Base-by-base conservation (phyloP, 2,113 vertebrate species). In the Epinephelus cyanopodus region DNA sequence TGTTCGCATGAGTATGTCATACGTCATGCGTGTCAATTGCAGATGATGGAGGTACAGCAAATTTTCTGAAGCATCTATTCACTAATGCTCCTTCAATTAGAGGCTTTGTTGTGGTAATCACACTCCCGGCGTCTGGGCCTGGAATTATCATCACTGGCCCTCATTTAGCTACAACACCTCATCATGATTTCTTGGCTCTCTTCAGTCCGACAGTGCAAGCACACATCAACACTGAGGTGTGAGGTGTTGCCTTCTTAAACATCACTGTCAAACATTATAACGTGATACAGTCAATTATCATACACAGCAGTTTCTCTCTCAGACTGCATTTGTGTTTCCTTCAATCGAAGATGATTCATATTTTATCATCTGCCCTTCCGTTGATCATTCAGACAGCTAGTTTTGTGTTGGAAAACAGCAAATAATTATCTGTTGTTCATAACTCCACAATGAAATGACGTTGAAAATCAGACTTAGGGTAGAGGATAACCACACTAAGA, bases 91-190 rank as follows among this genome's bases (percentile, higher is more conserved):
- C 66, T 67, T 79, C 72, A 60, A 75, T 86, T 76, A 58, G 63
- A 33, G 64, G 56, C 72, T 87, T 85, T 93, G 91, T 90, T 81
- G 25, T 88, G 83, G 15, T 90, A 87, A 89, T 92, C 47, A 74
- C 25, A 13, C 60, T 77, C 52, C 11, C 50, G 10, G n/a, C 10
- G 42, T 79, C 77, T 29, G 2, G 56, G 18, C 68, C 72, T 82
- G 6, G 17, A 56, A 74, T 90, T 47, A 75, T 75, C 75, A 58
- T 65, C 67, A 77, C 69, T 29, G 12, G 15, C 39, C 47, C 56
- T 79, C 71, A 57, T 83, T 82, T 74, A 27, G 64, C 17, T 29
- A 48, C 64, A 66, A 69, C 45, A 33, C 62, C 12, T 69, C 62
- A 77, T 78, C 69, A 62, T 67, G 39, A 79, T 50, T 42, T 60